Conservation (phyloP, 2,888 invertebrate genomes). For the Phyto melanocephala region DNA sequence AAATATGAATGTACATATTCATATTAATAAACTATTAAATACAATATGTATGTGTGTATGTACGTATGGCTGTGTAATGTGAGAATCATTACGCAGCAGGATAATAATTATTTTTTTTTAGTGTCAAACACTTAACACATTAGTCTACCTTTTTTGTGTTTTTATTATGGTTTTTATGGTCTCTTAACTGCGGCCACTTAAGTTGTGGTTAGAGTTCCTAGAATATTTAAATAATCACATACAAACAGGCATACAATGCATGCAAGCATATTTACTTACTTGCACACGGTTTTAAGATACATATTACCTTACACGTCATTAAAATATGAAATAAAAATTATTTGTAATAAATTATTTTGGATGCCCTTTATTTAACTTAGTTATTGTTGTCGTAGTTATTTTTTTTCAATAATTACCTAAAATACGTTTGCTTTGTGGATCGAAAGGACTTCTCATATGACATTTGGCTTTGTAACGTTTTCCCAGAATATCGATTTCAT, state of each 20-base stretch:
- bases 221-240: constrained; percentile 22
- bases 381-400: not conserved
- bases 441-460: constrained; percentile 88
- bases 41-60: not conserved
- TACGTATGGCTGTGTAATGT: not conserved
- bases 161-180: constrained; percentile 41
- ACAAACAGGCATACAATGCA: not conserved
- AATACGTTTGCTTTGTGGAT: constrained; percentile 87
- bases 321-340: constrained; percentile 45
- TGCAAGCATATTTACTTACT: too few relatives aligned
- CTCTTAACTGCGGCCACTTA: constrained; percentile 10
- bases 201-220: constrained; percentile 49
- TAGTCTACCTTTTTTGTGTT: constrained; percentile 48
- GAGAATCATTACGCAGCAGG: constrained; percentile 17
- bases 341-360: not conserved
- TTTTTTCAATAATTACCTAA: constrained; percentile 82
- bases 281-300: too few relatives aligned
- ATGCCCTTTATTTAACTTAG: not conserved
- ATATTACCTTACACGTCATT: constrained; percentile 20
- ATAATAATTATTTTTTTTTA: constrained; percentile 38
- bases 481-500: constrained; percentile 90
- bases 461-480: constrained; percentile 85
- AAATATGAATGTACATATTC: not conserved
- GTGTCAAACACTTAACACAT: constrained; percentile 54
- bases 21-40: not conserved